These are phyloP conservation scores for Chironomus riparius DNA, from an alignment of 2,888 invertebrate species.

Conservation along the genomic window DNA sequence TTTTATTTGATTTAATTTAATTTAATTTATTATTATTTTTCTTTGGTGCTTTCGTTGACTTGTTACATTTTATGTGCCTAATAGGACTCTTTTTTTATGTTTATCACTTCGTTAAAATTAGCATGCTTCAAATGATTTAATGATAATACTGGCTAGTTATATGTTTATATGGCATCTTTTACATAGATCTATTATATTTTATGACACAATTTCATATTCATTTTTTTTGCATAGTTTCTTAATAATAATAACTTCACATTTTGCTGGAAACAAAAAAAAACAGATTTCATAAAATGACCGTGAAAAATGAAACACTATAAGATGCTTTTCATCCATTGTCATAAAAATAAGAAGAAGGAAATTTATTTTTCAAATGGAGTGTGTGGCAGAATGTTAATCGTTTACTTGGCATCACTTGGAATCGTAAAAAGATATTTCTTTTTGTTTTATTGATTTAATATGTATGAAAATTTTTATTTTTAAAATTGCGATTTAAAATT, in stretches of 20 bases:
- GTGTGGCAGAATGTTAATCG: not conserved
- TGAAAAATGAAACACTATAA: constrained; percentile 1
- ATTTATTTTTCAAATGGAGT: not conserved
- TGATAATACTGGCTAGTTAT: not conserved
- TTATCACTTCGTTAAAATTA: constrained; percentile 22
- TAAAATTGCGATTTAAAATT: too few relatives aligned
- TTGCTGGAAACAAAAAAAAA: not conserved
- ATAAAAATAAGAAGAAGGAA: not conserved
- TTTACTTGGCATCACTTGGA: not conserved
- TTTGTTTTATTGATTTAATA: too few relatives aligned
- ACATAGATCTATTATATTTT: not conserved
- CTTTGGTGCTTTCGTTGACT: not conserved
- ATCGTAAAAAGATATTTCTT: not conserved
- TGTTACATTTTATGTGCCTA: not conserved
- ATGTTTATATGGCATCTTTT: not conserved
- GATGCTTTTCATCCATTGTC: not conserved
- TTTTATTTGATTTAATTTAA: not conserved
- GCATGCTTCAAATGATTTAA: not conserved
- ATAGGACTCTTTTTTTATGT: not conserved
- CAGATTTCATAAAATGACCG: not conserved
- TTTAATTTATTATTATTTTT: not conserved
- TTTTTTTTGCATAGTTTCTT: too few relatives aligned
- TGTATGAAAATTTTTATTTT: too few relatives aligned
- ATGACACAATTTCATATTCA: not conserved
- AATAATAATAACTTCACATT: not conserved